These are phyloP conservation scores for Xerus rutilus DNA, from an alignment of 2,797 vertebrate genomes.

Conservation along the genomic window DNA sequence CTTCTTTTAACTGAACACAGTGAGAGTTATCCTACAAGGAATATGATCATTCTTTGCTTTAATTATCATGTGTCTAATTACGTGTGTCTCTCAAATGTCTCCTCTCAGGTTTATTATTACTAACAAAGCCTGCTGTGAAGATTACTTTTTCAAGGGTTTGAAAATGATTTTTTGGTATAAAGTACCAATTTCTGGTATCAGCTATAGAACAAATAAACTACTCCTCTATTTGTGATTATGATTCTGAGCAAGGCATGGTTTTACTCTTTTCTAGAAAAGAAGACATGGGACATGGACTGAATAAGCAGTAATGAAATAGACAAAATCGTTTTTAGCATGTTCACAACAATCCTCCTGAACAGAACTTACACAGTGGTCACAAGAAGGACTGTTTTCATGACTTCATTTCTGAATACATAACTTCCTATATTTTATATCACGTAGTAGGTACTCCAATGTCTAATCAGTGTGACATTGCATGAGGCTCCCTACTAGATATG, in stretches of 20 bases:
- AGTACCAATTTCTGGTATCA: background rate
- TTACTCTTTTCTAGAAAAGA: constrained; percentile 25
- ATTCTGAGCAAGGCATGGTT: background rate
- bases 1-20: background rate
- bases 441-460: background rate
- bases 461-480: background rate
- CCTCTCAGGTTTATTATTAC: background rate
- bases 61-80: constrained; percentile 26
- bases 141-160: background rate
- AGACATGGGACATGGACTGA: background rate
- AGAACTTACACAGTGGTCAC: background rate
- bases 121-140: background rate
- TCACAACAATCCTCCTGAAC: background rate
- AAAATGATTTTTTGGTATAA: background rate
- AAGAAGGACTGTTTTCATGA: background rate
- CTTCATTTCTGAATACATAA: background rate
- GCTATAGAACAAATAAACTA: background rate
- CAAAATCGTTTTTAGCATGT: background rate
- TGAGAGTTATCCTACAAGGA: background rate
- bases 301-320: background rate
- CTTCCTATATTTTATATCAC: background rate
- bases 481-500: background rate
- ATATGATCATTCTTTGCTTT: constrained; percentile 19
- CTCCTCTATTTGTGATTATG: background rate
- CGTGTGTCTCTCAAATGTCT: background rate